Base-by-base conservation (phyloP, 2,113 vertebrate genomes). In the Anolis sagrei region DNA sequence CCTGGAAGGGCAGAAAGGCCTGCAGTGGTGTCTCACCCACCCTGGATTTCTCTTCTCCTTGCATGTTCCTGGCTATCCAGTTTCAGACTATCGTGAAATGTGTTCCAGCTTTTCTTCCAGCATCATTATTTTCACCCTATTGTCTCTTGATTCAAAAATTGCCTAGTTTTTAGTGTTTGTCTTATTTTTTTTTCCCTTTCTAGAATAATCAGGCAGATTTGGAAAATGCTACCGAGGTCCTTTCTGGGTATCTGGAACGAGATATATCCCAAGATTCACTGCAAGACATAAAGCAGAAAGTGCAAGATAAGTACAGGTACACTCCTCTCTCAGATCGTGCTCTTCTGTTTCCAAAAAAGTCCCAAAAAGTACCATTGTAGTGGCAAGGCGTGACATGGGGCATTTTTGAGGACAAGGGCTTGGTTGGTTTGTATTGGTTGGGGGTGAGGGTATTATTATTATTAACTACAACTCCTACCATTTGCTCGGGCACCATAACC, bases 251-350 rank as follows among this genome's bases (percentile, higher is more conserved):
- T 97, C 97, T 99, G 88, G 99, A 99, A 94, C 96, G 99, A 92
- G 99, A 99, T 97, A 99, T 99, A 95, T 99, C 99, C 94, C 99
- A 99, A 97, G 99, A 99, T 96, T 99, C 99, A 27, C 97, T 99
- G 96, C 99, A 99, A 95, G 99, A 99, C 94, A 99, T 99, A 95
- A 99, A 99, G 96, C 99, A 99, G 96, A 99, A 99, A 98, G 99
- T 99, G 91, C 99, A 99, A 97, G 99, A 99, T 96, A 99, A 99
- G 96, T 99, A 99, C 98, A 99, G 99, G 99, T 98, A 90, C 58
- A 87, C 89, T 81, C 75, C 51, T 54, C 2, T 34, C 29, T 83
- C 23, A 13, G 23, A 36, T 58, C 51, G 23, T 32, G 44, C 58
- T 21, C 54, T 36, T 74, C 19, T 9, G 18, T 72, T 19, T 44